Conservation (phyloP, 1,140 invertebrate genomes). For the Caerostris extrusa region DNA sequence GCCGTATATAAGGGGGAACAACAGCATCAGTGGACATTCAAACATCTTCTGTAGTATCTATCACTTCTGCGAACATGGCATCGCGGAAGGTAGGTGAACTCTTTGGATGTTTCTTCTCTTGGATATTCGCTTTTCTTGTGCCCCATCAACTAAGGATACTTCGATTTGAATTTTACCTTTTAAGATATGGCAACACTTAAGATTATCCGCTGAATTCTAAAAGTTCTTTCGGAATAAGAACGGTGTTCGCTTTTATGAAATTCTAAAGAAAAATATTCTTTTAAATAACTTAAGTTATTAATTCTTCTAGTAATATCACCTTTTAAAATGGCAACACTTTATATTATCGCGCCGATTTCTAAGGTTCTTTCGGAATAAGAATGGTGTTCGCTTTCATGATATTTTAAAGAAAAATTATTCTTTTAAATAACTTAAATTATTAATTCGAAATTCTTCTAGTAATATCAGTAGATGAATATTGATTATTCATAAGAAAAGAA, state of each 20-base stretch:
- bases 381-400: neutral
- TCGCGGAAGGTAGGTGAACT: slow-evolving; percentile 73
- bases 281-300: too few species aligned
- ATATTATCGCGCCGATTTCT: neutral
- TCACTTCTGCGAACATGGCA: slow-evolving; percentile 73
- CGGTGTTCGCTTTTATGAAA: neutral
- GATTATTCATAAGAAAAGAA: too few species aligned
- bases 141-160: neutral
- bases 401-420: too few species aligned
- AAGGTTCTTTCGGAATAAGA: neutral
- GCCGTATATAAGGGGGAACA: slow-evolving; percentile 36
- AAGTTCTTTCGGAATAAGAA: neutral
- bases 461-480: too few species aligned
- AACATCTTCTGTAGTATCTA: slow-evolving; percentile 53
- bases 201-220: neutral
- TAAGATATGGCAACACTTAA: neutral
- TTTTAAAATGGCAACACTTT: neutral
- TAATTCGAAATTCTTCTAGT: too few species aligned
- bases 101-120: slow-evolving; percentile 40
- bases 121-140: neutral
- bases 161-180: neutral
- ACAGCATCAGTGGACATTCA: slow-evolving; percentile 55
- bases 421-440: too few species aligned
- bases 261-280: too few species aligned
- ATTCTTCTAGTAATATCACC: too few species aligned